Conservation (phyloP, 1,140 invertebrate species). For the Bilobella aurantiaca region DNA sequence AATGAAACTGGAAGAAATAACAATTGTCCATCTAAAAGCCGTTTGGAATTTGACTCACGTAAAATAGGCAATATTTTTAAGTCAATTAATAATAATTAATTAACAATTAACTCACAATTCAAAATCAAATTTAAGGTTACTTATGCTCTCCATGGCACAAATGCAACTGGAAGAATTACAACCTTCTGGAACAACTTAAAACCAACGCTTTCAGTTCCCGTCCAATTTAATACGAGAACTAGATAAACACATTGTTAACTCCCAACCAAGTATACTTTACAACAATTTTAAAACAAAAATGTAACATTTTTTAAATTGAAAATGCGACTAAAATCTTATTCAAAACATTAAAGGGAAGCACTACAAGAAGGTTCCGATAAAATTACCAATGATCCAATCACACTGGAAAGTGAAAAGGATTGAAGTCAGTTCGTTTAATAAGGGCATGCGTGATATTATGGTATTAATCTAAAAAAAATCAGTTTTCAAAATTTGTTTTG, state of each 20-base stretch:
- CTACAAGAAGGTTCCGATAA: slow-evolving; percentile 3
- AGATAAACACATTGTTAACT: neutral
- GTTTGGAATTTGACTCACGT: slow-evolving; percentile 3
- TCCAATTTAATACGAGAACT: neutral
- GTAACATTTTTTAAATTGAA: neutral
- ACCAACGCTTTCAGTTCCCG: neutral
- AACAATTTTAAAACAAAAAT: neutral
- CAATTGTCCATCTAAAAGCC: neutral
- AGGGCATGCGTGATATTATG: slow-evolving; percentile 19
- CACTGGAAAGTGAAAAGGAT: slow-evolving; percentile 18
- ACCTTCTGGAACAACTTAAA: neutral
- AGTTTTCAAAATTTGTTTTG: neutral
- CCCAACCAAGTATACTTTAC: neutral
- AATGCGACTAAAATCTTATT: neutral
- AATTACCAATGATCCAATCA: neutral
- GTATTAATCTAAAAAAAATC: neutral
- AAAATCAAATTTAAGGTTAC: neutral
- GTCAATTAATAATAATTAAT: neutral
- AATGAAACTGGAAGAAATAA: neutral
- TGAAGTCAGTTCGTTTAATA: slow-evolving; percentile 19
- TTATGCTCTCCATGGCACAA: neutral
- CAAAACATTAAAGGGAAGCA: neutral
- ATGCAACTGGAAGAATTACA: neutral
- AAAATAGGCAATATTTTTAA: no score
- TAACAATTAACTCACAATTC: neutral